Base-by-base conservation (phyloP, 2,888 invertebrate genomes). In the Rambutsinella grinnellia region DNA sequence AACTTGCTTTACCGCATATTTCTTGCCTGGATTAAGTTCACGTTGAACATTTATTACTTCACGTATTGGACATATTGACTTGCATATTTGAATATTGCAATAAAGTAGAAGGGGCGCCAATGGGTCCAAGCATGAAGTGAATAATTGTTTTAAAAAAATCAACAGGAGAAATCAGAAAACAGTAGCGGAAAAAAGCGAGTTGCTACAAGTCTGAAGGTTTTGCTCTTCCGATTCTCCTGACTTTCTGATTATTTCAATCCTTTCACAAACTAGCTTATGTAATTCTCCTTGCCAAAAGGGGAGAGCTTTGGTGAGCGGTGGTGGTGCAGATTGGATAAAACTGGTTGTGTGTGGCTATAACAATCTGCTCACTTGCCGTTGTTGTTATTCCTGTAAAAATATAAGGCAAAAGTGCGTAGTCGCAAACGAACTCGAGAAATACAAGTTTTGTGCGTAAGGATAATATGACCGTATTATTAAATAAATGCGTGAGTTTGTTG, bases 401-500 rank as follows among this genome's bases (percentile, higher is more conserved):
- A 36, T 36, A 36, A 10, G 17, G 61, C 44, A 23, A 19, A 61
- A 46, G 56, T 28, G 66, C 36, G 54, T 19, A 66, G 5, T 23
- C 15, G 36, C 44, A 49, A 26, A 28, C 2, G 27, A 3, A 58
- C 10, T 21, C 60, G 60, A n/a, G 54, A 23, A 54, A 54, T 54
- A 54, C 54, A 19, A 56, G 58, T 58, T 27, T 2, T 56, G 2
- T 24, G 2, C 3, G 6, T 5, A 1, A 8, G 5, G 1, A 19
- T 28, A 8, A 57, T 57, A 47, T 71, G 70, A 63, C 56, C 63
- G 65, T 49, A 72, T 72, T 72, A 72, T 72, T 72, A 72, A 63
- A 57, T 71, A 54, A 51, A 60, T 72, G 72, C 72, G 66, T 72
- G 72, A 58, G 72, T 72, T 36, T 72, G 65, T 72, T 72, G 63